Conservation (phyloP, 2,113 vertebrate species). For the Cromileptes altivelis region DNA sequence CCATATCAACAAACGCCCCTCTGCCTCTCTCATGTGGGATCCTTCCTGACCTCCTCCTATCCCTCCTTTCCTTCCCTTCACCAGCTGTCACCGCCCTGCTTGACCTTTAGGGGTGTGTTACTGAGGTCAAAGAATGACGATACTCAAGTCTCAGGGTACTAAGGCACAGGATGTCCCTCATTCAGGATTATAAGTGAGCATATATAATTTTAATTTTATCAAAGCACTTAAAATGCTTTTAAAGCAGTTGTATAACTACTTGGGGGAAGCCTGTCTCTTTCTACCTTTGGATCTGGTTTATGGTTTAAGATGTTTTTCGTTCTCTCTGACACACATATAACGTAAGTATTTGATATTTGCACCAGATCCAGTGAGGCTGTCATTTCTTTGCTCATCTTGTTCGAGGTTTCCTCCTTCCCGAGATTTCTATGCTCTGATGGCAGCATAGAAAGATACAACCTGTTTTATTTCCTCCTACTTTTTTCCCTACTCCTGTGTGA, state of each 20-base stretch:
- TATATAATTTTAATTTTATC: not conserved
- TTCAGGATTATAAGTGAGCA: not conserved
- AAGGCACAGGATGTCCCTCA: conserved; percentile 64
- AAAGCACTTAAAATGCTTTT: not conserved
- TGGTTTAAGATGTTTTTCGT: not conserved
- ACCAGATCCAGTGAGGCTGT: conserved; percentile 78
- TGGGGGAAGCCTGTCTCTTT: conserved; percentile 69
- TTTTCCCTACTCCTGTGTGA: conserved; percentile 75
- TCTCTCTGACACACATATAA: not conserved
- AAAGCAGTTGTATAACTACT: not conserved
- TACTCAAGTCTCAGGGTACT: conserved; percentile 70
- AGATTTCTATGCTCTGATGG: conserved; percentile 83
- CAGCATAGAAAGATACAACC: conserved; percentile 84
- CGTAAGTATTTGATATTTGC: conserved; percentile 48
- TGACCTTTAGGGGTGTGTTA: conserved; percentile 64
- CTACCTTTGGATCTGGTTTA: conserved; percentile 76
- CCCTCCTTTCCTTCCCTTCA: conserved; percentile 71
- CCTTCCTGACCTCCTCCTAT: conserved; percentile 80
- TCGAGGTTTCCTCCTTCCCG: conserved; percentile 59
- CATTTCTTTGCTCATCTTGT: conserved; percentile 79
- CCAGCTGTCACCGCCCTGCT: conserved; percentile 53
- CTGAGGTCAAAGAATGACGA: conserved; percentile 78
- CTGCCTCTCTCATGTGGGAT: conserved; percentile 75
- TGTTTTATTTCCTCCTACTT: conserved; percentile 72
- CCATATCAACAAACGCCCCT: conserved; percentile 37